Evolutionary conservation across 2,888 invertebrate species (phyloP).

Genomic region (Cheiracanthium punctorium): DNA sequence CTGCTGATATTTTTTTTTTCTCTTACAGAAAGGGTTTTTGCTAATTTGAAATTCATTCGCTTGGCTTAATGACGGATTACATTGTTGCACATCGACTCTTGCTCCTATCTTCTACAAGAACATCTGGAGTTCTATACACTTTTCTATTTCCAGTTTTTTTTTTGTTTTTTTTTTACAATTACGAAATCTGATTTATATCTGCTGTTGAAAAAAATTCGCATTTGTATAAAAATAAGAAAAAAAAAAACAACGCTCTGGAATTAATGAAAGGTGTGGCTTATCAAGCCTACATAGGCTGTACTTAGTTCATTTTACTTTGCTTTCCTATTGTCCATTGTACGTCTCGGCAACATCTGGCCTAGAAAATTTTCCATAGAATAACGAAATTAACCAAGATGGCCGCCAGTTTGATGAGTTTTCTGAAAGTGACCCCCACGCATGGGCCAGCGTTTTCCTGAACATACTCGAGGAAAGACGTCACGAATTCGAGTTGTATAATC

Average conservation of each 20-base stretch:
- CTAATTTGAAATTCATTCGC: too few species aligned
- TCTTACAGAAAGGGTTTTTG: too few species aligned
- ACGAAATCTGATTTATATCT: not conserved
- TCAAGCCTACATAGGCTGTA: not conserved
- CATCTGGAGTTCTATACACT: not conserved
- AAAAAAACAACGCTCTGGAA: not conserved
- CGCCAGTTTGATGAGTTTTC: conserved; percentile 55
- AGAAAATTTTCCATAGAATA: not conserved
- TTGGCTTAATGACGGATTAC: too few species aligned
- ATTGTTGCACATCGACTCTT: too few species aligned
- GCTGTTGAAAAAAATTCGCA: not conserved
- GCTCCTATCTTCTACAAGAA: too few species aligned
- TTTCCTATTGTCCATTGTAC: not conserved
- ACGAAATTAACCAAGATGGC: not conserved
- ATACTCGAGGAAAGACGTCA: not conserved
- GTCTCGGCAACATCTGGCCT: not conserved
- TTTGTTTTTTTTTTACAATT: not conserved
- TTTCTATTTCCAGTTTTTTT: too few species aligned
- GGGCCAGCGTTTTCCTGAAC: not conserved
- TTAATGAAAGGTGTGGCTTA: conserved; percentile 6
- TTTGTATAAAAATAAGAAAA: too few species aligned
- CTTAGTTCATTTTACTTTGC: not conserved
- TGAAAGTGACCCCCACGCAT: conserved; percentile 64
- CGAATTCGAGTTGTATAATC: not conserved
- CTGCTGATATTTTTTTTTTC: too few species aligned